Evolutionary conservation across 1,140 invertebrate genomes (phyloP).

Genomic region (Tetragnatha versicolor): DNA sequence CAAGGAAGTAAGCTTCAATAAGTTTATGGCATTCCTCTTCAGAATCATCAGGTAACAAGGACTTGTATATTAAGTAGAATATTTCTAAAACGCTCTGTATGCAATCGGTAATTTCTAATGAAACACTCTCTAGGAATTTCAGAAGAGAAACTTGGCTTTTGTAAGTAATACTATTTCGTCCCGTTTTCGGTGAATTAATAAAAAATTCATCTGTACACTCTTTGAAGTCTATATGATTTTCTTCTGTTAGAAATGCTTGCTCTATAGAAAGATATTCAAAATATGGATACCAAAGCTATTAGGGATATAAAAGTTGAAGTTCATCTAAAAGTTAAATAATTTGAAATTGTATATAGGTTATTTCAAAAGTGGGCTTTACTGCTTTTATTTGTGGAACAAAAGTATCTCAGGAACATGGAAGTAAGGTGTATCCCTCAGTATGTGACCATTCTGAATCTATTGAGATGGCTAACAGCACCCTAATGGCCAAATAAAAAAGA

Average conservation of each 20-base stretch:
- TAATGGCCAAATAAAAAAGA: too few species aligned
- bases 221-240: neutral
- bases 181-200: neutral
- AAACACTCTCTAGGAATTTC: constrained; percentile 5
- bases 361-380: too few species aligned
- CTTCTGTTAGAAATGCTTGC: neutral
- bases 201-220: constrained; percentile 21
- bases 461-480: too few species aligned
- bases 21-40: constrained; percentile 27
- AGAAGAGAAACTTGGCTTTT: neutral
- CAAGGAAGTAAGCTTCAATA: constrained; percentile 22
- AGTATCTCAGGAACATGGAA: too few species aligned
- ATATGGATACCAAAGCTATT: too few species aligned
- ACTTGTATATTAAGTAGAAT: constrained; percentile 39
- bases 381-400: too few species aligned
- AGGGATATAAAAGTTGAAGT: too few species aligned
- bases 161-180: neutral
- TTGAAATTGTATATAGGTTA: too few species aligned
- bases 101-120: constrained; percentile 20
- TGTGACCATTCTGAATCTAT: too few species aligned
- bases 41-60: constrained; percentile 27
- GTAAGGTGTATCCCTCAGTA: too few species aligned
- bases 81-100: constrained; percentile 33
- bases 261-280: neutral
- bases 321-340: too few species aligned